phyloP scores from a whole-genome alignment of 37 sponge, comb jelly and placozoan genomes.

The Aplysina aerophoba region DNA sequence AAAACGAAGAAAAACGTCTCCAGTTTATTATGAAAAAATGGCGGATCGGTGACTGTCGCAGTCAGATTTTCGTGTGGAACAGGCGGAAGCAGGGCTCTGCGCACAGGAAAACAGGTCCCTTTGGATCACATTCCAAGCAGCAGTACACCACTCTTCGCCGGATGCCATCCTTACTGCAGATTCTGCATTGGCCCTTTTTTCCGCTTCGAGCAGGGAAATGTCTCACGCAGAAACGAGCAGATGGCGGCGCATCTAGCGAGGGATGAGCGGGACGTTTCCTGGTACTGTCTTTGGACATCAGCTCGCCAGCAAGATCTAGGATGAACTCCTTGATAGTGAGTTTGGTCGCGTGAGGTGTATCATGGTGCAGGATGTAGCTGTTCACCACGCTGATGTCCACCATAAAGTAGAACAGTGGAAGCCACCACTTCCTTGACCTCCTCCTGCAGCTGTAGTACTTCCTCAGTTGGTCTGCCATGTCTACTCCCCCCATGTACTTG shows the following conservation, averaged over 20 bases:
- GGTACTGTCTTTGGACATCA: neutral
- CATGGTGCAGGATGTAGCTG: neutral
- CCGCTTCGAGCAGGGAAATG: neutral
- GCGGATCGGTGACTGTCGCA: no score
- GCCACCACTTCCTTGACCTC: conserved; percentile 31
- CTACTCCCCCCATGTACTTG: conserved; percentile 27
- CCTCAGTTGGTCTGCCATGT: neutral
- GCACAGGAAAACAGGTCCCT: neutral
- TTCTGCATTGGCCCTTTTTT: neutral
- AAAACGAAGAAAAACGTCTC: no score
- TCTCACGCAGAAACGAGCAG: neutral
- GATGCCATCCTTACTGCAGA: neutral
- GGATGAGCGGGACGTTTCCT: neutral
- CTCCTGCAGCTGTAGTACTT: conserved; percentile 5
- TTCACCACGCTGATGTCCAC: neutral
- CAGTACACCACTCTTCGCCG: neutral
- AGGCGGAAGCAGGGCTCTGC: neutral
- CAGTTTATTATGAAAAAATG: no score
- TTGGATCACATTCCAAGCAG: neutral
- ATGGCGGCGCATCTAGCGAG: neutral
- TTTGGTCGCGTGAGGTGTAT: neutral
- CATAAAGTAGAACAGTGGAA: neutral
- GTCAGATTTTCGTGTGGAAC: neutral
- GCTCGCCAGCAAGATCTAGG: neutral
- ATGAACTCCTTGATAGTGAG: conserved; percentile 15